Evolutionary conservation across 2,888 invertebrate species (phyloP), one percentile per base, ranked within the genome.

Genomic region (Ophioninae sp.): DNA sequence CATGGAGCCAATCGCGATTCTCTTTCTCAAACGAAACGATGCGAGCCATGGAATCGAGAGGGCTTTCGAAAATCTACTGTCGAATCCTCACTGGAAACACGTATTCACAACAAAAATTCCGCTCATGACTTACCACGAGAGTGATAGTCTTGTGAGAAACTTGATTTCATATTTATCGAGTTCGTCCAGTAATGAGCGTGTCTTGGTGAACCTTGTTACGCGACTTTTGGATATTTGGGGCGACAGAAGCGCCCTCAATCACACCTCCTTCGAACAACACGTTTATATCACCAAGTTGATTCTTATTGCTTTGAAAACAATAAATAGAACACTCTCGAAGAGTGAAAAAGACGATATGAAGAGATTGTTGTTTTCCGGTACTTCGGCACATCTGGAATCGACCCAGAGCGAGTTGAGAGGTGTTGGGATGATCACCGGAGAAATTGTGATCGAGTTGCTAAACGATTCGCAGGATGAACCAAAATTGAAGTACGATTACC

Each of bases 401-500:
- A 92, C 95, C 0, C 93, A 95, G 41, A 93, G 93, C 41, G 93
- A 94, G 63, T 93, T 96, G 17, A 93, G 96, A 82, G 94, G 94
- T 51, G 93, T 96, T 7, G 97, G 97, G 0, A 97, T 97, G 96
- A 94, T 95, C 39, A 95, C 95, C 0, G 95, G 95, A 0, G 97
- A 97, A 89, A 93, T 96, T 3, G 89, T 96, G 5, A 92, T 95
- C 6, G 95, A 95, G 87, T 93, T 90, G 82, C 93, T 93, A 87
- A 93, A 89, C 2, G 93, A 89, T 10, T 92, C 93, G 0, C 92
- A 93, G 58, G 93, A 94, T 2, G 94, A 94, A 0, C 92, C 93
- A 7, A 94, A 94, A 73, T 92, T 97, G 0, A 94, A 94, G 75
- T 97, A 97, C 88, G 95, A 96, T 61, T 97, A 96, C 88, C 91